These are phyloP conservation scores for Diplodus sargus DNA, from an alignment of 2,797 vertebrate species.

Conservation along the genomic window DNA sequence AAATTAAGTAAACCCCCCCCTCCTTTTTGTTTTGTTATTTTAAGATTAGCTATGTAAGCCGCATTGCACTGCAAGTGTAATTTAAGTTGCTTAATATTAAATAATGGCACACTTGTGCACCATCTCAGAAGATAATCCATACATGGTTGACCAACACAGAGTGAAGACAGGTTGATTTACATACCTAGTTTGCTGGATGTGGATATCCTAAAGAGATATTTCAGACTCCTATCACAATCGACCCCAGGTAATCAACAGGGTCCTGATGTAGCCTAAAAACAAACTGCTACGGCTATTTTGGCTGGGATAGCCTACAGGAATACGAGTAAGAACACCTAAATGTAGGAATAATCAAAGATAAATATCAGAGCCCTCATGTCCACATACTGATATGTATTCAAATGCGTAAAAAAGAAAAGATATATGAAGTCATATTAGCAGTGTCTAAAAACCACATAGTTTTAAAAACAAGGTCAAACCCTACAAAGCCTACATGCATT, in stretches of 20 bases:
- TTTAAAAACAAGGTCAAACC: conserved; percentile 74
- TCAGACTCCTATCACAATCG: conserved; percentile 89
- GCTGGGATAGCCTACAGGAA: conserved; percentile 86
- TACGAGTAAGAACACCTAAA: conserved; percentile 89
- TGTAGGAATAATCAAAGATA: conserved; percentile 89
- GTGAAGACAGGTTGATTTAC: conserved; percentile 90
- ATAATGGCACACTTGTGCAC: conserved; percentile 72
- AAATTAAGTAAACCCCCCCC: conserved; percentile 55
- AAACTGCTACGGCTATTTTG: conserved; percentile 89
- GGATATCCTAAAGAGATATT: conserved; percentile 91
- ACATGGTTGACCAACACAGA: conserved; percentile 87
- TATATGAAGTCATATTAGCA: conserved; percentile 52
- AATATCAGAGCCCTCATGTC: conserved; percentile 82
- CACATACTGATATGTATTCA: conserved; percentile 70
- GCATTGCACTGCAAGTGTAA: conserved; percentile 51
- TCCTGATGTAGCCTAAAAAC: conserved; percentile 86
- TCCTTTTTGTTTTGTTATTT: conserved; percentile 25
- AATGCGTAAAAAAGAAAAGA: conserved; percentile 48
- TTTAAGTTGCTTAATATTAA: conserved; percentile 55
- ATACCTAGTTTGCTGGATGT: conserved; percentile 90
- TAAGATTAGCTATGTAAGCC: conserved; percentile 73
- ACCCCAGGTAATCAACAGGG: conserved; percentile 90
- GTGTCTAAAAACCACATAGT: conserved; percentile 57
- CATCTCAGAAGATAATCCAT: conserved; percentile 73
- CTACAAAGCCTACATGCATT: conserved; percentile 86